These are phyloP conservation scores for Halcyon badia DNA, from an alignment of 2,797 vertebrate genomes.

Conservation along the genomic window DNA sequence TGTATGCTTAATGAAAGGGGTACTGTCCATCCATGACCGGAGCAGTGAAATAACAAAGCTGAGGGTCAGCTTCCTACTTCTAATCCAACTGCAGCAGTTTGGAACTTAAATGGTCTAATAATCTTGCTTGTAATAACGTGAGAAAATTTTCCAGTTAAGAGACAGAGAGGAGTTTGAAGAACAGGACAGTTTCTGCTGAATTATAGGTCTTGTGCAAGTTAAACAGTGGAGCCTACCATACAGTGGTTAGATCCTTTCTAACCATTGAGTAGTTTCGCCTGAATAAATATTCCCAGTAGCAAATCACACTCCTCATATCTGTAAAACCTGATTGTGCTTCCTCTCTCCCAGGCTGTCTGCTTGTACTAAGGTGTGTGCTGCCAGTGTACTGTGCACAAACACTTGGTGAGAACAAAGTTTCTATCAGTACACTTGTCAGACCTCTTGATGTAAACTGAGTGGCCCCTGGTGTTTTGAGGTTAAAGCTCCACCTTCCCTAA, in stretches of 20 bases:
- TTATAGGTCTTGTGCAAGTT: too few relatives aligned
- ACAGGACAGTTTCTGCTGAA: background rate
- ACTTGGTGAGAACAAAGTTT: background rate
- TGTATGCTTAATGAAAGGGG: rapidly evolving
- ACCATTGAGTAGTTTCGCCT: background rate
- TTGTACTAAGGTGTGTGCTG: background rate
- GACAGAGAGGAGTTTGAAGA: background rate
- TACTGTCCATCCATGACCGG: background rate
- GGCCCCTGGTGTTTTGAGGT: background rate
- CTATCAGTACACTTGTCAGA: background rate
- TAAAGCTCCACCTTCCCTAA: background rate
- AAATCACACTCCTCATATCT: background rate
- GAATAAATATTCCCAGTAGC: background rate
- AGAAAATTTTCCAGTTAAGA: background rate
- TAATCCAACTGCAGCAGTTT: background rate
- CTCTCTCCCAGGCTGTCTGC: background rate
- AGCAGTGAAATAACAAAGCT: background rate
- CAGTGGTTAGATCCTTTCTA: background rate
- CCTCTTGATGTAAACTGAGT: background rate
- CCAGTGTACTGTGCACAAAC: background rate
- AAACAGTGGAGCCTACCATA: too few relatives aligned
- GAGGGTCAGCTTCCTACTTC: constrained; percentile 6
- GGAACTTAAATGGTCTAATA: background rate
- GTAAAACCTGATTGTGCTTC: background rate
- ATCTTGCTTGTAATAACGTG: constrained; percentile 10